A percentile compares a stretch with the other conserved stretches of the same genome.
phyloP scores from a whole-genome alignment of 2,888 invertebrate species.

The Cosmia pyralina region DNA sequence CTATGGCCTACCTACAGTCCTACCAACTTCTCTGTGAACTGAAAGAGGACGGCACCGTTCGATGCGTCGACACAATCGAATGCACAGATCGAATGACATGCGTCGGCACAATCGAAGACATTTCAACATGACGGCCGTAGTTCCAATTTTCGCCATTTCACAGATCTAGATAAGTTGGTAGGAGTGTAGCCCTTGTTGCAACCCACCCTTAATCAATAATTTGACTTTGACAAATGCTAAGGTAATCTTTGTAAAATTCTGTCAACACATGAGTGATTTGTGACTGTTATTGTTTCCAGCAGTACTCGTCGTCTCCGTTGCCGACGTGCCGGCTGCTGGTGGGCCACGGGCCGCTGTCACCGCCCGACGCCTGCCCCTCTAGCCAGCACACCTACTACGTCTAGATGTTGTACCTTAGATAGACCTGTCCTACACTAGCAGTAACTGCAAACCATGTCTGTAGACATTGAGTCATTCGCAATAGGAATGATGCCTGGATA shows the following conservation, averaged over 20 bases:
- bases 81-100: too few relatives aligned
- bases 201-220: too few relatives aligned
- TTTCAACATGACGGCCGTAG: too few relatives aligned
- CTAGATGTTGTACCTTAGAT: constrained; percentile 35
- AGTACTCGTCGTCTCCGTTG: constrained; percentile 74
- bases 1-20: too few relatives aligned
- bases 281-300: constrained; percentile 66
- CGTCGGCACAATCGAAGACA: too few relatives aligned
- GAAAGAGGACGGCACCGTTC: too few relatives aligned
- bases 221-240: not conserved
- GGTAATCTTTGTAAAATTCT: not conserved
- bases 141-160: too few relatives aligned
- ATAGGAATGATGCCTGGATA: too few relatives aligned
- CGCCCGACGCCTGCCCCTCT: constrained; percentile 66
- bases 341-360: constrained; percentile 62
- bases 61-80: too few relatives aligned
- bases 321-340: constrained; percentile 75
- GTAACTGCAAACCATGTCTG: not conserved
- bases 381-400: constrained; percentile 77
- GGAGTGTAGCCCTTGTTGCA: too few relatives aligned
- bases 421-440: not conserved
- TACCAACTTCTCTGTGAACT: too few relatives aligned
- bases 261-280: not conserved
- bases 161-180: too few relatives aligned
- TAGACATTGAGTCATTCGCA: not conserved